A percentile compares a stretch with the other conserved stretches of the same genome.
Evolutionary conservation across 1,140 invertebrate species (phyloP).

Genomic region (Leptonema lineaticorne): DNA sequence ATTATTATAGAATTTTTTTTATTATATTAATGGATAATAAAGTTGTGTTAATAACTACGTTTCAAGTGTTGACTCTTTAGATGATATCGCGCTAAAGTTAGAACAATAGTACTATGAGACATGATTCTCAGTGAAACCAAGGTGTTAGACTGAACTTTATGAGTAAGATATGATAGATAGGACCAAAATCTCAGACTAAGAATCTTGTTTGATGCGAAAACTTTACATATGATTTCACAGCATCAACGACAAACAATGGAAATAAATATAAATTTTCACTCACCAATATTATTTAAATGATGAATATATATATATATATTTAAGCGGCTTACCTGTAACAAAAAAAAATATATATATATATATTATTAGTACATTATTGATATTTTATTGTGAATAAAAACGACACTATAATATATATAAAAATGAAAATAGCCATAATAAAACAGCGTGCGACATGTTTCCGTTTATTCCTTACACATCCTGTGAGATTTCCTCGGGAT

Average conservation of each 20-base stretch:
- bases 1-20: no score
- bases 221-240: background rate
- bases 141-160: slow-evolving; percentile 32
- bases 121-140: slow-evolving; percentile 15
- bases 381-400: background rate
- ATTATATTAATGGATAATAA: no score
- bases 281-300: no score
- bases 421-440: slow-evolving; percentile 21
- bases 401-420: background rate
- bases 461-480: slow-evolving; percentile 8
- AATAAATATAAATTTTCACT: background rate
- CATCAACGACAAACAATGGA: background rate
- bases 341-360: slow-evolving; percentile 1
- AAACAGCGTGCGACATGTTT: slow-evolving; percentile 27
- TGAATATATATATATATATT: no score
- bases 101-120: slow-evolving; percentile 27
- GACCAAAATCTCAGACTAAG: slow-evolving; percentile 7
- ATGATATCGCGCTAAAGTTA: slow-evolving; percentile 28
- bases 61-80: background rate
- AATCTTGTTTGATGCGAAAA: slow-evolving; percentile 8
- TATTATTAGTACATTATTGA: background rate
- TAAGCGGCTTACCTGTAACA: slow-evolving; percentile 21
- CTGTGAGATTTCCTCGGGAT: background rate
- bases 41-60: background rate
- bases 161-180: slow-evolving; percentile 27